These are phyloP conservation scores for Oreochromis tanganicae DNA, from an alignment of 2,113 vertebrate genomes.

Conservation along the genomic window DNA sequence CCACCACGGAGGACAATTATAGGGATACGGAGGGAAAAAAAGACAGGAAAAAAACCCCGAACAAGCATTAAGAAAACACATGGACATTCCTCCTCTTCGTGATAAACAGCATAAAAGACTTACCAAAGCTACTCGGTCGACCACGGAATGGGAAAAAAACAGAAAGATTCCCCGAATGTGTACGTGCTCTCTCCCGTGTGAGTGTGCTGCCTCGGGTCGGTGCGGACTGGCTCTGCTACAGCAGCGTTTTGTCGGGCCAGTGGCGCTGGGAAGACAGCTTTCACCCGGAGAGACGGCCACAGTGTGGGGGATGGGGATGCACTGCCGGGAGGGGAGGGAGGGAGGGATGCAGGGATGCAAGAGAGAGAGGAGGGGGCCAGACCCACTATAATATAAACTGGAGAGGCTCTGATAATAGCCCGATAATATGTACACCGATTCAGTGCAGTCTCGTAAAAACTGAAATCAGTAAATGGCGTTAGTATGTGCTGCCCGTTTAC, in stretches of 20 bases:
- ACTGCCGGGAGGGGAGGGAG: constrained; percentile 45
- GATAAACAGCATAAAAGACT: constrained; percentile 20
- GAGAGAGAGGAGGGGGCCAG: constrained; percentile 18
- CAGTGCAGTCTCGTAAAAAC: background rate
- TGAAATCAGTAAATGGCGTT: background rate
- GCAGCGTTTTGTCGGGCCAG: constrained; percentile 56
- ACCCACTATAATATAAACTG: background rate
- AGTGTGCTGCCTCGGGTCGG: constrained; percentile 20
- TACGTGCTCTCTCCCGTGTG: constrained; percentile 7
- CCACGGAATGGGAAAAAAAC: background rate
- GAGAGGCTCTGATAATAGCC: background rate
- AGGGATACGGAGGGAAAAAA: constrained; percentile 27
- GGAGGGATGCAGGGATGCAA: constrained; percentile 49
- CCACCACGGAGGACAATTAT: constrained; percentile 62
- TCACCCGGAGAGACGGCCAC: constrained; percentile 59
- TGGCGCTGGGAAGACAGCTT: constrained; percentile 56
- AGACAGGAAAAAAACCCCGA: background rate
- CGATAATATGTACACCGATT: background rate
- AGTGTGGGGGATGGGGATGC: constrained; percentile 71
- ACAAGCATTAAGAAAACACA: constrained; percentile 38
- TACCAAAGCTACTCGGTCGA: constrained; percentile 42
- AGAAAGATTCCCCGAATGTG: background rate
- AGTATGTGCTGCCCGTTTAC: background rate
- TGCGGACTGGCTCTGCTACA: constrained; percentile 48
- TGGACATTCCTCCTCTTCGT: constrained; percentile 2